Conservation (phyloP, 2,113 vertebrate genomes). For the Dicaeum eximium region DNA sequence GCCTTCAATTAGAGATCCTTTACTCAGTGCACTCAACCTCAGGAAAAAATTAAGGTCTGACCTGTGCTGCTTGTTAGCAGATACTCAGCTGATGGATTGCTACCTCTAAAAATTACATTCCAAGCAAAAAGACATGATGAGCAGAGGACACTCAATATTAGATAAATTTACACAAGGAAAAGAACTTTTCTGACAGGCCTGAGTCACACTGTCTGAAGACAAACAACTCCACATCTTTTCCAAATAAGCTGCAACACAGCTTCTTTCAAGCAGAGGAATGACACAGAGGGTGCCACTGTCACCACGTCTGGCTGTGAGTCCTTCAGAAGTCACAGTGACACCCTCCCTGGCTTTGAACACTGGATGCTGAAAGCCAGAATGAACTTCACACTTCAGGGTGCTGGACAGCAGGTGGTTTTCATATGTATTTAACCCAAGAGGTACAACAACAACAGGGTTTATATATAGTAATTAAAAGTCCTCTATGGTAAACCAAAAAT, state of each 20-base stretch:
- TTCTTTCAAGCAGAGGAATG: background rate
- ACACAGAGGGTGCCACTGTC: constrained; percentile 13
- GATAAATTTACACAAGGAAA: background rate
- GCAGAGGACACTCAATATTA: background rate
- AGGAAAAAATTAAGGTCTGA: background rate
- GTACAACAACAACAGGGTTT: background rate
- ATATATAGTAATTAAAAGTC: background rate
- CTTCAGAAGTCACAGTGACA: constrained; percentile 13
- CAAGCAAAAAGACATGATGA: background rate
- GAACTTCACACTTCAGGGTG: background rate
- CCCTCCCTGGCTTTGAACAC: background rate
- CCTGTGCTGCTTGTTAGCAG: background rate
- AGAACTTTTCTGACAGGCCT: background rate
- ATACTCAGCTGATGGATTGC: background rate
- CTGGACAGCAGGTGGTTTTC: background rate
- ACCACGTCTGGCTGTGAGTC: background rate
- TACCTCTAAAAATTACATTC: background rate
- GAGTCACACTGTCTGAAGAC: background rate
- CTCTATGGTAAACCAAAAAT: background rate
- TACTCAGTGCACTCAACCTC: background rate
- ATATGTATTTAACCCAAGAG: background rate
- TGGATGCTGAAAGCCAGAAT: background rate
- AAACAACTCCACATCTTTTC: background rate
- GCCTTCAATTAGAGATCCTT: background rate
- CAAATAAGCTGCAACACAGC: background rate